A percentile compares a stretch with the other conserved stretches of the same genome.
phyloP scores from a whole-genome alignment of 2,888 invertebrate genomes.

The Exephanes ischioxanthus region DNA sequence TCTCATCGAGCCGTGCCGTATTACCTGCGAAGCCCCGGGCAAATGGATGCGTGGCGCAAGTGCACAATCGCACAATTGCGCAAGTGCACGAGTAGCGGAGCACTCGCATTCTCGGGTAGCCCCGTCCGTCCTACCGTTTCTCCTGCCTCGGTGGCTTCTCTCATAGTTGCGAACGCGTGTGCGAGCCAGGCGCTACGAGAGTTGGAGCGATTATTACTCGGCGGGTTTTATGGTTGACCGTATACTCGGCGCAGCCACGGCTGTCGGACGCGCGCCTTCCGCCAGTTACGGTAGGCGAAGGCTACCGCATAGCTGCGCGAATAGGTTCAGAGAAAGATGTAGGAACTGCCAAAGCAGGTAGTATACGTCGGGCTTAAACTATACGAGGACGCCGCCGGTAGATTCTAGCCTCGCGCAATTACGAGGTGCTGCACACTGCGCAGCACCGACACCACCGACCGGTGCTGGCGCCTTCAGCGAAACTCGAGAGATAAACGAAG shows the following conservation, averaged over 20 bases:
- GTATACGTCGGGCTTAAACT: slow-evolving; percentile 37
- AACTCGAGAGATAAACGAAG: slow-evolving; percentile 43
- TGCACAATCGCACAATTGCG: slow-evolving; percentile 20
- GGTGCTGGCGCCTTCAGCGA: slow-evolving; percentile 55
- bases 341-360: slow-evolving; percentile 28
- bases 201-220: slow-evolving; percentile 69
- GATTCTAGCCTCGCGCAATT: slow-evolving; percentile 50
- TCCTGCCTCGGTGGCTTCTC: slow-evolving; percentile 22
- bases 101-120: slow-evolving; percentile 28
- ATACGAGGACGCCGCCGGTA: slow-evolving; percentile 44
- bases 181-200: slow-evolving; percentile 23
- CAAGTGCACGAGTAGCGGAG: background rate
- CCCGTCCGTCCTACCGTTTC: slow-evolving; percentile 4
- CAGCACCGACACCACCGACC: slow-evolving; percentile 40
- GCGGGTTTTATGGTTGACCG: slow-evolving; percentile 68
- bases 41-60: background rate
- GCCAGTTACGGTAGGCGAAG: slow-evolving; percentile 48
- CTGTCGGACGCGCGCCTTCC: slow-evolving; percentile 60
- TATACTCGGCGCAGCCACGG: slow-evolving; percentile 62
- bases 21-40: background rate
- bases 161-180: slow-evolving; percentile 30
- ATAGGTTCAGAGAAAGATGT: slow-evolving; percentile 21
- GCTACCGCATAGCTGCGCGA: background rate
- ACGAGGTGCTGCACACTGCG: slow-evolving; percentile 50
- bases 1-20: background rate